A percentile compares a stretch with the other conserved stretches of the same genome.
phyloP scores from a whole-genome alignment of 2,113 vertebrate species.

The Elanus axillaris region DNA sequence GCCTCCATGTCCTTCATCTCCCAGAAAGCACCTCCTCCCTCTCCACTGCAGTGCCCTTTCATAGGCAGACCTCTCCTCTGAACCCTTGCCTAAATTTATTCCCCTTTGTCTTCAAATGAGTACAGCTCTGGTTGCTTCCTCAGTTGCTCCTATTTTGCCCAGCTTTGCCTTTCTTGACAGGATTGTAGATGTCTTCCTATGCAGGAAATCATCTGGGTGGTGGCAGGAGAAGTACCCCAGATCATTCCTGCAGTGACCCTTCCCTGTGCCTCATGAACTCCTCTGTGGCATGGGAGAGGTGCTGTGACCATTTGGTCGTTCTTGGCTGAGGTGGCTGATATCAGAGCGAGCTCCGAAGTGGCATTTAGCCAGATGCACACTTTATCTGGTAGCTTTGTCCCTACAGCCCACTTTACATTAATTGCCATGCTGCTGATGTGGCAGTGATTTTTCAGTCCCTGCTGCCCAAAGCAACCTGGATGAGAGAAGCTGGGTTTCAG shows the following conservation, averaged over 20 bases:
- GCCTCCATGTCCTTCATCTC: neutral
- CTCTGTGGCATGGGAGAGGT: neutral
- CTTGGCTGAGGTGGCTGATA: neutral
- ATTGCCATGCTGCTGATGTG: neutral
- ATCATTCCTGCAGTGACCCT: neutral
- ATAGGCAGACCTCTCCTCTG: neutral
- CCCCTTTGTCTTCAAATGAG: neutral
- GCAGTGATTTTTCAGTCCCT: neutral
- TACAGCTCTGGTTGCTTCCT: neutral
- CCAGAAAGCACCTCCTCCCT: neutral
- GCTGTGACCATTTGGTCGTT: neutral
- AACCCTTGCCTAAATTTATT: neutral
- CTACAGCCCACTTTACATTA: neutral
- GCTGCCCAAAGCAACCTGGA: neutral
- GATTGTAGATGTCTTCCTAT: neutral
- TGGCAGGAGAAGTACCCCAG: neutral
- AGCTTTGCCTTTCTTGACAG: neutral
- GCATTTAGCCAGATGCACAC: neutral
- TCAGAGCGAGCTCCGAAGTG: neutral
- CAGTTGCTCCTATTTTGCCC: neutral
- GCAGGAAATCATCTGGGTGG: neutral
- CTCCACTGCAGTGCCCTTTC: neutral
- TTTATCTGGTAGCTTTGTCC: neutral
- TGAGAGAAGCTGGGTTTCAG: neutral
- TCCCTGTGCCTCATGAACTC: fast-evolving